Evolutionary conservation across 2,797 vertebrate genomes (phyloP).

Genomic region (Lagorchestes hirsutus): DNA sequence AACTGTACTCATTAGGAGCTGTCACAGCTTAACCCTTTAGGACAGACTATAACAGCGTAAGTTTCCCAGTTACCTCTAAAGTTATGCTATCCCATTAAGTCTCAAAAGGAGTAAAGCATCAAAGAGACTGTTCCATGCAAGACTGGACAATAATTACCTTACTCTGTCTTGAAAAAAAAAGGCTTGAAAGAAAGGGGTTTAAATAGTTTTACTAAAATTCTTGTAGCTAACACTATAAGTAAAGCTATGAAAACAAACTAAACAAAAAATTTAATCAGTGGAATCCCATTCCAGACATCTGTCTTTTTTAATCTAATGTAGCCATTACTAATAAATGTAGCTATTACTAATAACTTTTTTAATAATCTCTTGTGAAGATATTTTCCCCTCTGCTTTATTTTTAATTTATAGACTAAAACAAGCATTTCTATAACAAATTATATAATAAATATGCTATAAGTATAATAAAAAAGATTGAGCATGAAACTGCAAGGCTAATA

Average conservation of each 20-base stretch:
- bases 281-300: constrained; percentile 26
- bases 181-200: constrained; percentile 60
- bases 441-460: too few species aligned
- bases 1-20: constrained; percentile 1
- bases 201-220: constrained; percentile 46
- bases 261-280: constrained; percentile 56
- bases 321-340: not conserved
- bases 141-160: not conserved
- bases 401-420: not conserved
- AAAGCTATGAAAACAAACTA: constrained; percentile 30
- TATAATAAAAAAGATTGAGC: not conserved
- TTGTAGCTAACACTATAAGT: constrained; percentile 47
- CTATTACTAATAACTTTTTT: not conserved
- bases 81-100: constrained; percentile 46
- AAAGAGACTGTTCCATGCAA: not conserved
- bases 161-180: not conserved
- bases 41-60: not conserved
- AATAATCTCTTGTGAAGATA: not conserved
- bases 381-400: not conserved
- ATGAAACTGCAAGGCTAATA: not conserved
- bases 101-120: constrained; percentile 46
- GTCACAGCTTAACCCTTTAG: constrained; percentile 26
- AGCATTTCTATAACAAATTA: not conserved
- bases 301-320: not conserved
- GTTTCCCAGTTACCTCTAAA: constrained; percentile 51